Base-by-base conservation (phyloP, 2,888 invertebrate genomes). In the Lasioglossum zephyrum region DNA sequence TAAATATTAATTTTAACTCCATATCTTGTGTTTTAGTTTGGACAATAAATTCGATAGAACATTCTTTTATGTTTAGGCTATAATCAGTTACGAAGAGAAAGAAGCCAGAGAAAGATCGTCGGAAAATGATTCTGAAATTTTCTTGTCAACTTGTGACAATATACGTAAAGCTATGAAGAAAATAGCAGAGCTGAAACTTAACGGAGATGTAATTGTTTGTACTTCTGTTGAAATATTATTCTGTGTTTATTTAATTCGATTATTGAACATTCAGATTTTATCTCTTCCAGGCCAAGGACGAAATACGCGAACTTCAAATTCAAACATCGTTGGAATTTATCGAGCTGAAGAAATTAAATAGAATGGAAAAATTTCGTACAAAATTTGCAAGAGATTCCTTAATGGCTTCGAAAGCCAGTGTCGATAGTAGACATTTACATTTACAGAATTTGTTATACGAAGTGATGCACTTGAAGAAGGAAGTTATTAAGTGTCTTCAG, bases 401-500 rank as follows among this genome's bases (percentile, higher is more conserved):
- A 8, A 97, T 97, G 91, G 97, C 97, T 91, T 98, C 98, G 88
- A 99, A 99, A 94, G 97, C 97, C 92, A 97, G 97, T 90, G 98
- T 99, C 0, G 99, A 99, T 93, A 97, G 97, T 79, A 98, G 98
- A 90, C 98, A 99, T 94, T 95, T 99, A 77, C 98, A 98, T 91
- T 96, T 99, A 79, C 99, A 99, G 95, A 99, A 99, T 95, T 96
- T 99, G 77, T 95, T 99, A 8, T 99, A 99, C 95, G 99, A 99
- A 96, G 97, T 98, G 13, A 97, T 98, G 94, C 99, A 99, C 96
- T 96, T 99, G 36, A 97, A 98, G 91, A 98, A 98, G 91, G 99
- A 99, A 96, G 98, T 98, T n/a, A 97, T 98, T 36, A 98, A 98
- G 93, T 99, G 99, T 93, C 96, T 98, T 84, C 98, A 99, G 93